phyloP scores from a whole-genome alignment of 2,113 vertebrate species.

The Bungarus multicinctus region DNA sequence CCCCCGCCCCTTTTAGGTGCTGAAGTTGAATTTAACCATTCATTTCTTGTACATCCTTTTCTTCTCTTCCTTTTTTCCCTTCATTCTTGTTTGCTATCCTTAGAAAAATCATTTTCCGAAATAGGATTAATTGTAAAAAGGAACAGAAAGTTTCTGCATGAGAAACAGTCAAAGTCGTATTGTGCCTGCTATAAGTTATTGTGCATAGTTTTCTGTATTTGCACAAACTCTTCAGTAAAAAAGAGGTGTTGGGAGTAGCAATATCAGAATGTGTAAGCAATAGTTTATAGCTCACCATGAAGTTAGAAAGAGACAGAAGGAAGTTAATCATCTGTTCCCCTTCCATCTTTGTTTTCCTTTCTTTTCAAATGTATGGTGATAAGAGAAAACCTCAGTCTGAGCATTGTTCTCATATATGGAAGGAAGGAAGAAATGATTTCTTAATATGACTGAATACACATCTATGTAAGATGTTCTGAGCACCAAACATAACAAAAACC shows the following conservation, averaged over 20 bases:
- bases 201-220: neutral
- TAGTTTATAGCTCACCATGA: neutral
- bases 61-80: neutral
- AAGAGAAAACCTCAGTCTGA: neutral
- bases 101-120: neutral
- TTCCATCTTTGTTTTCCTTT: too few species aligned
- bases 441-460: neutral
- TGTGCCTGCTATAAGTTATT: neutral
- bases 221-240: neutral
- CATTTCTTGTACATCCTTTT: neutral
- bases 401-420: neutral
- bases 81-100: neutral
- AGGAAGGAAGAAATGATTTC: neutral
- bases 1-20: neutral
- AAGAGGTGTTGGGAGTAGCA: neutral
- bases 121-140: neutral
- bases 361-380: neutral
- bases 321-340: neutral
- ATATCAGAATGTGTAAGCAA: neutral
- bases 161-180: neutral
- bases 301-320: neutral
- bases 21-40: neutral
- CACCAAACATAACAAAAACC: neutral
- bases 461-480: neutral
- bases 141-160: neutral